These are phyloP conservation scores for Plutella xylostella DNA, from an alignment of 2,888 invertebrate species.

Conservation along the genomic window DNA sequence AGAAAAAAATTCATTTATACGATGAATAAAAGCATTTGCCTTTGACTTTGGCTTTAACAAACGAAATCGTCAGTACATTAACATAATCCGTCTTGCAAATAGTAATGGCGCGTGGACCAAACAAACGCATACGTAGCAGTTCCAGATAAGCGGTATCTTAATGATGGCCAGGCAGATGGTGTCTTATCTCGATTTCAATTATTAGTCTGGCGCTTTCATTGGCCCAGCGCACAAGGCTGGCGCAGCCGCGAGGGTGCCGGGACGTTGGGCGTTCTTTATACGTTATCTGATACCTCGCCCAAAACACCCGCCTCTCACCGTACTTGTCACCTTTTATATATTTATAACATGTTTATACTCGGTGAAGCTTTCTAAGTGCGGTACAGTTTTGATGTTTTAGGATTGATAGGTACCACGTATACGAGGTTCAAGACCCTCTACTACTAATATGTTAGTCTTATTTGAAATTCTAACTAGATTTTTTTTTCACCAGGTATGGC, in stretches of 20 bases:
- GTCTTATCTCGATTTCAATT: slow-evolving; percentile 69
- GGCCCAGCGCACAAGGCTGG: slow-evolving; percentile 38
- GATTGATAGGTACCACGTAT: no score
- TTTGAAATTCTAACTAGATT: no score
- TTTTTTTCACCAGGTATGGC: slow-evolving; percentile 79
- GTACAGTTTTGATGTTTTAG: no score
- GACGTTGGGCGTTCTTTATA: slow-evolving; percentile 33
- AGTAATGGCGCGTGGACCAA: slow-evolving; percentile 46
- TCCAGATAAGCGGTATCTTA: slow-evolving; percentile 61
- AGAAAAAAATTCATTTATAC: no score
- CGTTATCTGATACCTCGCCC: slow-evolving; percentile 56
- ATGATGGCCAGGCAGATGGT: slow-evolving; percentile 54
- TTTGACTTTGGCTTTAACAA: no score
- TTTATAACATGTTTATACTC: no score
- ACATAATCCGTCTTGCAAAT: slow-evolving; percentile 38
- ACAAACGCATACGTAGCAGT: slow-evolving; percentile 50
- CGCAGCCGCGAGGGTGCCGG: slow-evolving; percentile 20
- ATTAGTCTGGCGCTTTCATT: slow-evolving; percentile 62
- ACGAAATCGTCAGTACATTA: no score
- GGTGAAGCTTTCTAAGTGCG: no score
- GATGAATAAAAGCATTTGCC: no score
- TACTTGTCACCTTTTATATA: slow-evolving; percentile 33
- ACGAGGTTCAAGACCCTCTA: no score
- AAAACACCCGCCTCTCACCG: slow-evolving; percentile 46
- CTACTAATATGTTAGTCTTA: no score